Conservation (phyloP, 2,113 vertebrate species). For the Brachyhypopomus gauderio region DNA sequence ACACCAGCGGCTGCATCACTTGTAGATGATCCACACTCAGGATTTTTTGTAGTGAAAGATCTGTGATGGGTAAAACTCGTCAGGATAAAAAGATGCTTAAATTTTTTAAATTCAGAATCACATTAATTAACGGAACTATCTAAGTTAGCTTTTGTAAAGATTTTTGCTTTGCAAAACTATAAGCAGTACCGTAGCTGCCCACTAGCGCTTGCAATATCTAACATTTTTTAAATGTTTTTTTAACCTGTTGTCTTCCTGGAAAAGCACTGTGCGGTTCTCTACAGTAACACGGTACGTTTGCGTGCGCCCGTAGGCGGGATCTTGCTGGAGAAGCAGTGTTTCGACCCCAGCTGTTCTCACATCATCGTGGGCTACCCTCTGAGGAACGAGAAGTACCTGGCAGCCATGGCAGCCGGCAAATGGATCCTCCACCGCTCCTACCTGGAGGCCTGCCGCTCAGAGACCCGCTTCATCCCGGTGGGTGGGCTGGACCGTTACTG, state of each 20-base stretch:
- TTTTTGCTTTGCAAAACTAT: neutral
- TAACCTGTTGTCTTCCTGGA: no score
- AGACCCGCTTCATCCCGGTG: conserved; percentile 83
- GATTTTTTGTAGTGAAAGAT: no score
- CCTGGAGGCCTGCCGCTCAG: conserved; percentile 86
- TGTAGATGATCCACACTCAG: no score
- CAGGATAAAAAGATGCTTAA: neutral
- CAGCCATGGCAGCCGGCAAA: conserved; percentile 94
- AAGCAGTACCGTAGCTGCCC: no score
- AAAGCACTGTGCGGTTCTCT: neutral
- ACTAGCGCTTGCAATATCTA: no score
- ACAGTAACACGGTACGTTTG: neutral
- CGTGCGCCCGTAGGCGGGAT: conserved; percentile 76
- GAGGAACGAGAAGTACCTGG: conserved; percentile 95
- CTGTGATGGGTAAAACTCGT: no score
- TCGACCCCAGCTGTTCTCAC: conserved; percentile 92
- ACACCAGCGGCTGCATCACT: no score
- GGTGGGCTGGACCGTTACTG: neutral
- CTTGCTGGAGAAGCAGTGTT: conserved; percentile 92
- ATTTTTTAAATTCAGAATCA: no score
- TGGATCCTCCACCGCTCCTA: conserved; percentile 98
- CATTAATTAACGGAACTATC: no score
- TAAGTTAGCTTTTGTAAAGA: no score
- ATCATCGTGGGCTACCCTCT: conserved; percentile 94
- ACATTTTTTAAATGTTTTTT: no score